Conservation (phyloP, 2,113 vertebrate genomes). For the Psittacula cyanocephala region DNA sequence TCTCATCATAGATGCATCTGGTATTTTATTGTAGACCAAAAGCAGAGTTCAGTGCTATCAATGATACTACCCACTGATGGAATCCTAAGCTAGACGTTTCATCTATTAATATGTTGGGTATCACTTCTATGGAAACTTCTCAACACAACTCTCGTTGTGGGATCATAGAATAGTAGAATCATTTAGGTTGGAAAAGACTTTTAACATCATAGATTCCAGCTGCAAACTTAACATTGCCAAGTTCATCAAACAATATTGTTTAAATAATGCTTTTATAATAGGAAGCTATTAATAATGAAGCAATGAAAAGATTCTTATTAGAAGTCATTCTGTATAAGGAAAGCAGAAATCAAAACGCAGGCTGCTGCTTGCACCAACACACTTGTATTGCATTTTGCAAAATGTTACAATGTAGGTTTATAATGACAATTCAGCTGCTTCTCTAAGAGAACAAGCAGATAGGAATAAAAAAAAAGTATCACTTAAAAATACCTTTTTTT, state of each 20-base stretch:
- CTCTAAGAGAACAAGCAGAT: not conserved
- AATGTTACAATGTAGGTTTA: not conserved
- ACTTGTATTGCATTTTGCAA: not conserved
- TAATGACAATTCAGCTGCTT: not conserved
- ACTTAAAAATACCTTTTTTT: not conserved
- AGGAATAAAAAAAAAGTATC: not conserved
- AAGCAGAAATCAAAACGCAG: not conserved
- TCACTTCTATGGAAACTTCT: not conserved
- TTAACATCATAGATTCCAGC: too few relatives aligned
- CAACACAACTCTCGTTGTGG: not conserved
- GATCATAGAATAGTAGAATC: not conserved
- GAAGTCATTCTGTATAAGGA: not conserved
- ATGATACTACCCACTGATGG: not conserved
- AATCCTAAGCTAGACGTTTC: not conserved
- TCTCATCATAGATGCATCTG: not conserved
- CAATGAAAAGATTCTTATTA: not conserved
- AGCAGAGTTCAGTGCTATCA: not conserved
- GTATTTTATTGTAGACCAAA: not conserved
- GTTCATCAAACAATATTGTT: not conserved
- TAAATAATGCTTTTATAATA: constrained; percentile 5
- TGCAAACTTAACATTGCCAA: too few relatives aligned
- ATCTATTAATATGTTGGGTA: not conserved
- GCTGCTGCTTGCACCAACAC: not conserved
- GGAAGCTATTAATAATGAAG: not conserved
- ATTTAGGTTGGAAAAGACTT: too few relatives aligned